Conservation (phyloP, 2,888 invertebrate species). For the Lithophane ornitopus region DNA sequence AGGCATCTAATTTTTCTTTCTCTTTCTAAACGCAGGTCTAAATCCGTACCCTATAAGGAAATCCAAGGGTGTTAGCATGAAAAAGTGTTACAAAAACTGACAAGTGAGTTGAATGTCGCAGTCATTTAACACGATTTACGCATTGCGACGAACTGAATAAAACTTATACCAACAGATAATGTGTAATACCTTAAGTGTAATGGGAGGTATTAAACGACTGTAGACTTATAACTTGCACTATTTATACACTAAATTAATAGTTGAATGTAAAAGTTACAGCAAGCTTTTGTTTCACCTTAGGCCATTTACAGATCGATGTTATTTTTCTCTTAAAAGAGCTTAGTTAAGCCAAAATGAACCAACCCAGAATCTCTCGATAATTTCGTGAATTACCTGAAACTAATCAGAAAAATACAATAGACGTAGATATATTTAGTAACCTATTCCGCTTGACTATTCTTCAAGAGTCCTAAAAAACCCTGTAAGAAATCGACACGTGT, state of each 20-base stretch:
- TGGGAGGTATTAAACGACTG: slow-evolving; percentile 17
- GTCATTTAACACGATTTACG: slow-evolving; percentile 48
- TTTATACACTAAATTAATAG: slow-evolving; percentile 12
- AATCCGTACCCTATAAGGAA: slow-evolving; percentile 5
- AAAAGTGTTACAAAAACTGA: slow-evolving; percentile 35
- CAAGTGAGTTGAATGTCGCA: slow-evolving; percentile 42
- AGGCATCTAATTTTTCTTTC: background rate
- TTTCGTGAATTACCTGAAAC: too few relatives aligned
- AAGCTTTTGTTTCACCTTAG: too few relatives aligned
- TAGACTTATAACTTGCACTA: slow-evolving; percentile 24
- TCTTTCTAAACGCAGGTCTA: slow-evolving; percentile 1
- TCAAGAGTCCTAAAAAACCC: too few relatives aligned
- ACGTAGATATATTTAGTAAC: too few relatives aligned
- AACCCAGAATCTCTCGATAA: too few relatives aligned
- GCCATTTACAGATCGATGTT: too few relatives aligned
- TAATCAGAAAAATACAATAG: too few relatives aligned
- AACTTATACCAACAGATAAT: slow-evolving; percentile 30
- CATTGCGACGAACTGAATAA: slow-evolving; percentile 55
- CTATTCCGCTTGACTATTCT: too few relatives aligned
- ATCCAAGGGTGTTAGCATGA: slow-evolving; percentile 26
- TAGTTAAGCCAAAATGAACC: too few relatives aligned
- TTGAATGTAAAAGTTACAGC: background rate
- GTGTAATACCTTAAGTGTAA: slow-evolving; percentile 16
- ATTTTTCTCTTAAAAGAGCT: too few relatives aligned
- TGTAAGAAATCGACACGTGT: too few relatives aligned